Base-by-base conservation (phyloP, 2,888 invertebrate genomes). In the Eurois occulta region DNA sequence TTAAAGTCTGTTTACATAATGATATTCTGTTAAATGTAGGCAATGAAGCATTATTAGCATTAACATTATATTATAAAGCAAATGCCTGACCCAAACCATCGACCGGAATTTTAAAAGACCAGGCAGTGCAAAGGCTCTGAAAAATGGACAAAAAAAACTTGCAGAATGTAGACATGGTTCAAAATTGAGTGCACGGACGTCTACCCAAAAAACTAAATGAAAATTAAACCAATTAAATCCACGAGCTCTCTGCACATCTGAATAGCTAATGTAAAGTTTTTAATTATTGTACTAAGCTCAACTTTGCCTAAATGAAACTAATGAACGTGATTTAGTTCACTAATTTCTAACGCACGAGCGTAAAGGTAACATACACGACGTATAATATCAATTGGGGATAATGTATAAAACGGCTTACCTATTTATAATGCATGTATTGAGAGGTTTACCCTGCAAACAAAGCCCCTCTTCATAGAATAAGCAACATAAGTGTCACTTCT, bases 281-380 rank as follows among this genome's bases (percentile, higher is more conserved):
- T 67, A 75, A 72, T 74, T 71, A 70, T 0, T 21, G 7, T 65
- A 71, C 55, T 64, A 83, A 76, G n/a, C 73, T 67, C 13, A 41
- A 65, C 8, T 52, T 43, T 7, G 3, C 52, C n/a, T 32, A 48
- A 60, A 80, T 80, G 28, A 46, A 69, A 74, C 48, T 66, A 73
- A 83, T 72, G 73, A 69, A 78, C 64, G 77, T 70, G 64, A 72
- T 78, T 82, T 68, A 71, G 38, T 83, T 83, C 21, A 69, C 66
- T 68, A 75, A 71, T 76, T 68, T 74, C 32, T 60, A 16, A 68
- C 38, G 21, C 48, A 55, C 28, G 32, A 41, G 52, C 52, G 28
- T 46, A 76, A 62, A 46, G 69, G 64, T 83, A 70, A 62, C 58
- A 72, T 79, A 52, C 11, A 52, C 24, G 0, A 52, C 24, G 0